Base-by-base conservation (phyloP, 2,888 invertebrate genomes). In the Heteromyza rotundicornis region DNA sequence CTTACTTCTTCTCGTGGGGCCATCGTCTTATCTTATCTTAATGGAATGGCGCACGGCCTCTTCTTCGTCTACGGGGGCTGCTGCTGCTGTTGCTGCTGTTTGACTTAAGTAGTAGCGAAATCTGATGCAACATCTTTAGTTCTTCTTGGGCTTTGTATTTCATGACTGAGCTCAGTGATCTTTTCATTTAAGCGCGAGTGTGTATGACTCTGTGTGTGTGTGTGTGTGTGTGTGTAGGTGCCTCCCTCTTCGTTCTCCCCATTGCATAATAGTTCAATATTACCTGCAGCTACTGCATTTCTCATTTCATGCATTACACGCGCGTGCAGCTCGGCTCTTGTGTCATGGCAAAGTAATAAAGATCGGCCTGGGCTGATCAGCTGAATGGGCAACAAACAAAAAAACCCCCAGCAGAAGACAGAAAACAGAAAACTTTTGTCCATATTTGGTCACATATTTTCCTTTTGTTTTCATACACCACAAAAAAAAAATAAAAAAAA, bases 281-380 rank as follows among this genome's bases (percentile, higher is more conserved):
- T 19, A 50, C 50, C 57, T 19, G 57, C 57, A 57, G 57, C 57
- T 56, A 47, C 56, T 56, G 36, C 50, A 32, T 50, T 50, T 24
- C 23, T 10, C 17, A 12, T 16, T 16, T 20, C 20, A 24, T 24
- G 16, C 7, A 14, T n/a, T 12, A 51, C 14, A 51, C 24, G 49
- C 10, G 23, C 17, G 27, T 24, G 52, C 27, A 14, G n/a, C n/a
- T n/a, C n/a, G n/a, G n/a, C 23, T 52, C 19, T 32, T 54, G 54
- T 54, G 54, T 36, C 54, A 54, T 54, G 54, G 36, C 24, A 36
- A 32, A 54, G 35, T 35, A 54, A 54, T 54, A 54, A 54, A 54
- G 54, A 54, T 54, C 35, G 54, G 17, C 32, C 19, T 19, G 22
- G 22, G 23, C 14, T 12, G 7, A 24, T 14, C 17, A 10, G 32